Base-by-base conservation (phyloP, 2,888 invertebrate genomes). In the Caenorhabditis drosophilae region DNA sequence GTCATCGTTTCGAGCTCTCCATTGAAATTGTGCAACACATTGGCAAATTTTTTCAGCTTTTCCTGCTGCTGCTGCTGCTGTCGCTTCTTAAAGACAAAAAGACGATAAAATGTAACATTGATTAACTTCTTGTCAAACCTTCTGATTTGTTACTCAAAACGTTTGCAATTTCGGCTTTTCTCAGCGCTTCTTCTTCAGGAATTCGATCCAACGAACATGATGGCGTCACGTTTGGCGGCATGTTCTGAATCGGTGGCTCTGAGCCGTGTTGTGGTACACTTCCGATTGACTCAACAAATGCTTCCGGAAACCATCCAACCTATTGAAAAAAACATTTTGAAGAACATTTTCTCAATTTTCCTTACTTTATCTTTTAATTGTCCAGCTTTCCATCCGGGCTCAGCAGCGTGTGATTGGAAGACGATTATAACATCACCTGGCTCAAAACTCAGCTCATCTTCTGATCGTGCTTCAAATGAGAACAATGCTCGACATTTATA, bases 321-420 rank as follows among this genome's bases (percentile, higher is more conserved):
- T n/a, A n/a, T n/a, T n/a, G n/a, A n/a, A n/a, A n/a, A n/a, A n/a
- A n/a, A n/a, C n/a, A n/a, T n/a, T n/a, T n/a, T n/a, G n/a, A n/a
- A n/a, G n/a, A n/a, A n/a, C n/a, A n/a, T n/a, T n/a, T n/a, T n/a
- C n/a, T n/a, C n/a, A n/a, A n/a, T n/a, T n/a, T n/a, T n/a, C n/a
- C n/a, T n/a, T n/a, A n/a, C n/a, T 68, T 90, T 90, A 2, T 93
- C 95, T 81, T 91, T 88, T 27, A 93, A 89, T 79, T 91, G 91
- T 0, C 97, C 97, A 73, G 93, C 92, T 78, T 92, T 86, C 95
- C 97, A 98, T n/a, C 96, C 97, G 0, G 94, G 94, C 83, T 97
- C 97, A 0, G 93, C 91, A 75, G 90, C 90, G 80, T 92, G 92
- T 55, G 91, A 64, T 88, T 89, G 78, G 63, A 83, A 83, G 11